Conservation (phyloP, 2,113 vertebrate species). For the Nerophis lumbriciformis region DNA sequence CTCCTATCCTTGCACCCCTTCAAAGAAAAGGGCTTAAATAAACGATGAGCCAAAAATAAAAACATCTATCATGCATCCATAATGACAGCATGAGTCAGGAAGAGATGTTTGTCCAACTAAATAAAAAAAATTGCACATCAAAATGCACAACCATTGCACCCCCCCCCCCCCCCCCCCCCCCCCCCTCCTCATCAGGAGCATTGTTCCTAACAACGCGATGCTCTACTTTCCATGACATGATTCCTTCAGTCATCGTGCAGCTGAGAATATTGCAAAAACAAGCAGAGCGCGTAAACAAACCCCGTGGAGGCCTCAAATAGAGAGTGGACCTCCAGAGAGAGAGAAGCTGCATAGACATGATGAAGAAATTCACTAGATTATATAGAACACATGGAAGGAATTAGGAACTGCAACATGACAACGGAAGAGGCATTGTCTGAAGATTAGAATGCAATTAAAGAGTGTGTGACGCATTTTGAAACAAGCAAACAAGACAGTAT, state of each 20-base stretch:
- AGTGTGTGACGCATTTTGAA: too few relatives aligned
- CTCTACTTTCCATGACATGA: slow-evolving; percentile 40
- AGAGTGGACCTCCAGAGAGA: neutral
- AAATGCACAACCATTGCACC: neutral
- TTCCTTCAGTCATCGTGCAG: slow-evolving; percentile 20
- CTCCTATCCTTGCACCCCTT: slow-evolving; percentile 47
- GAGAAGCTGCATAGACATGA: neutral
- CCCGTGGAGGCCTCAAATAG: slow-evolving; percentile 3
- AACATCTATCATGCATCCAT: slow-evolving; percentile 26
- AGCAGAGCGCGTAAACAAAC: slow-evolving; percentile 3
- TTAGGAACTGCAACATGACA: neutral
- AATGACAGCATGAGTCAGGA: slow-evolving; percentile 4
- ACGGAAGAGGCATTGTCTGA: neutral
- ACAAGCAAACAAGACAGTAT: too few relatives aligned
- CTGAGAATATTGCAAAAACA: slow-evolving; percentile 17
- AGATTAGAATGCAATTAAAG: neutral
- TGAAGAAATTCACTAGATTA: neutral
- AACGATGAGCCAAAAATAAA: slow-evolving; percentile 48
- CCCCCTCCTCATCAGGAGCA: slow-evolving; percentile 12
- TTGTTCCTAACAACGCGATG: slow-evolving; percentile 31
- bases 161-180: neutral
- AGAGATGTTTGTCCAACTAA: neutral
- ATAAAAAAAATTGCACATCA: neutral
- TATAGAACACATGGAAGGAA: neutral
- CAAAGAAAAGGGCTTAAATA: slow-evolving; percentile 34